phyloP scores from a whole-genome alignment of 2,797 vertebrate species.

The Chiloscyllium punctatum region DNA sequence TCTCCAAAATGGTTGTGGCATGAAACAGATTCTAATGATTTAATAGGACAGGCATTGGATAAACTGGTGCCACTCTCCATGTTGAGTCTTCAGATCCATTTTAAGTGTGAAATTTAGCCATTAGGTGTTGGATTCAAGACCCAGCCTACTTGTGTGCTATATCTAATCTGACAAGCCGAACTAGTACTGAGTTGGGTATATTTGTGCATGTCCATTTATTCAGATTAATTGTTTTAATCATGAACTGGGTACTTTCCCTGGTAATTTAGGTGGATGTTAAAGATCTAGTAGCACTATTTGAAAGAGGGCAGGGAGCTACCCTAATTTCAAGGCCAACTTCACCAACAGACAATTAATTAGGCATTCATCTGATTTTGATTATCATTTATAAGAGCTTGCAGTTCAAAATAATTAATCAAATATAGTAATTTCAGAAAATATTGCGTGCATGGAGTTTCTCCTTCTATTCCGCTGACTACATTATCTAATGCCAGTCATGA shows the following conservation, averaged over 20 bases:
- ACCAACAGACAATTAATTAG: background rate
- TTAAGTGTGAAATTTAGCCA: background rate
- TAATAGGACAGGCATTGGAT: background rate
- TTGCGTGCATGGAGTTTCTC: background rate
- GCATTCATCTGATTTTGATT: background rate
- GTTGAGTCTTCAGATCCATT: background rate
- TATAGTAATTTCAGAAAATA: no score
- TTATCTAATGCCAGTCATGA: background rate
- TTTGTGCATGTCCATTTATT: background rate
- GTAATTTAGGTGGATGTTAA: background rate
- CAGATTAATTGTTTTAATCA: background rate
- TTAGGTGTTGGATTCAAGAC: background rate
- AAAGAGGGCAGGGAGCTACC: background rate
- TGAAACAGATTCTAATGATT: background rate
- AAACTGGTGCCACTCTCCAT: background rate
- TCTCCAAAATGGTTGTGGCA: background rate
- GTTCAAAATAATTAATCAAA: background rate
- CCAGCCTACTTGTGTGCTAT: background rate
- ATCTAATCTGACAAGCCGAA: background rate
- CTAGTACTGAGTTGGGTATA: background rate
- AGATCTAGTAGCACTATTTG: background rate
- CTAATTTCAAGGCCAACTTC: background rate
- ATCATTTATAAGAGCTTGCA: background rate
- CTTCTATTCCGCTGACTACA: background rate
- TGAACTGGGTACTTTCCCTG: background rate